Base-by-base conservation (phyloP, 2,113 vertebrate genomes). In the Mirounga angustirostris region DNA sequence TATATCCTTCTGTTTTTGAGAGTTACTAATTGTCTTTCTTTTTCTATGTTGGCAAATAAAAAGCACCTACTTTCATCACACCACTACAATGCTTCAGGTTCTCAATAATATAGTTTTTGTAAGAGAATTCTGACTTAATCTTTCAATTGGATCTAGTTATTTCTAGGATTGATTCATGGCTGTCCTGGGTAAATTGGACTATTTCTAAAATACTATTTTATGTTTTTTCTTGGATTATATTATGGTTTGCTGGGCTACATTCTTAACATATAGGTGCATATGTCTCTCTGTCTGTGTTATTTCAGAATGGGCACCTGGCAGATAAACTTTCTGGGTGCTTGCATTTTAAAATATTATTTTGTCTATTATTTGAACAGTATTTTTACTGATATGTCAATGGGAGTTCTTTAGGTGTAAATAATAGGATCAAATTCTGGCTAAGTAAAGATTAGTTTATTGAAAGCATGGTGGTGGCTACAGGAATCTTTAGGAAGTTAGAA, bases 1-100 rank as follows among this genome's bases (percentile, higher is more conserved):
- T 52, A n/a, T 13, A 28, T 63, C 14, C 24, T 91, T 81, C 21
- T 6, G 73, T 78, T 63, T 15, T 58, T 71, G 61, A 65, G 87
- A 91, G 43, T 22, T 56, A 90, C 73, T 63, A 40, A 36, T 67
- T 94, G 36, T 7, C 18, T 78, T 81, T 91, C 13, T 82, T 89
- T 61, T 95, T 58, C 36, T 46, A 21, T 40, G 54, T 78, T 96
- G 43, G 28, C n/a, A 84, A 96, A 56, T 26, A 95, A 83, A 95
- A 83, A 83, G 10, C 7, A 52, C 13, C 46, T 85, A 21, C 46
- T 63, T 94, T 88, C 14, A 82, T 63, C 24, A 91, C 5, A 88
- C 30, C 2, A 7, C 6, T 59, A 24, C 46, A 59, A 36, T 87
- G 36, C 33, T 69, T 79, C 52, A 79, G 28, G 33, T 28, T 73